Conservation (phyloP, 1,140 invertebrate genomes). For the Caenorhabditis brenneri region DNA sequence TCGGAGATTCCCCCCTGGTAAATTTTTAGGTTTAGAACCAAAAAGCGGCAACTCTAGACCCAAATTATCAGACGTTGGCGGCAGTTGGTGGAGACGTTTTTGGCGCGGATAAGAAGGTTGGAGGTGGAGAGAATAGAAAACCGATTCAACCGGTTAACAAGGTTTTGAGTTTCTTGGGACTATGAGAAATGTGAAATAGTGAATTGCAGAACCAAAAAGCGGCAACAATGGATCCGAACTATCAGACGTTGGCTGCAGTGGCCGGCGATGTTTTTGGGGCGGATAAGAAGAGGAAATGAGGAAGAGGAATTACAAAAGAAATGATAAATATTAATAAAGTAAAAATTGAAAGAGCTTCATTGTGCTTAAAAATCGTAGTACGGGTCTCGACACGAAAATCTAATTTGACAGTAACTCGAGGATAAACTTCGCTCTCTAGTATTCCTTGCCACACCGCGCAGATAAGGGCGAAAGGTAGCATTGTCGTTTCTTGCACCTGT, state of each 20-base stretch:
- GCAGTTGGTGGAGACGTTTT: conserved; percentile 53
- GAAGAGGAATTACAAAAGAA: too few species aligned
- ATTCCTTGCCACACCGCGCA: too few species aligned
- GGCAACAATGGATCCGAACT: conserved; percentile 43
- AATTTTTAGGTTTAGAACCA: not conserved
- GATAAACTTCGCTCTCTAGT: too few species aligned
- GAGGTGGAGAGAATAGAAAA: conserved; percentile 1
- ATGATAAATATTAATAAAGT: too few species aligned
- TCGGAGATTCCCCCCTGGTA: not conserved
- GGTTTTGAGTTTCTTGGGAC: too few species aligned
- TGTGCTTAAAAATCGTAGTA: too few species aligned
- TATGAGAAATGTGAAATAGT: too few species aligned
- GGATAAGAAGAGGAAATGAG: conserved; percentile 1
- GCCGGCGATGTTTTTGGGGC: not conserved
- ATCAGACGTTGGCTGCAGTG: not conserved
- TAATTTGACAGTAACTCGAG: too few species aligned
- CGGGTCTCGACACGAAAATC: too few species aligned
- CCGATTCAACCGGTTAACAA: conserved; percentile 25
- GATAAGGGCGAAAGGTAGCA: too few species aligned
- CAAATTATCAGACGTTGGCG: conserved; percentile 8
- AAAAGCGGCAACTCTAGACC: not conserved
- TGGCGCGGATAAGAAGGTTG: conserved; percentile 52
- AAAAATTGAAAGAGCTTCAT: too few species aligned
- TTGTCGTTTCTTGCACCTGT: too few species aligned
- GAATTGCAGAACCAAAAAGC: conserved; percentile 38